Percentiles rank a stretch among this genome's conserved stretches.
Evolutionary conservation across 2,797 vertebrate genomes (phyloP).

Genomic region (Gallinago nigripennis): DNA sequence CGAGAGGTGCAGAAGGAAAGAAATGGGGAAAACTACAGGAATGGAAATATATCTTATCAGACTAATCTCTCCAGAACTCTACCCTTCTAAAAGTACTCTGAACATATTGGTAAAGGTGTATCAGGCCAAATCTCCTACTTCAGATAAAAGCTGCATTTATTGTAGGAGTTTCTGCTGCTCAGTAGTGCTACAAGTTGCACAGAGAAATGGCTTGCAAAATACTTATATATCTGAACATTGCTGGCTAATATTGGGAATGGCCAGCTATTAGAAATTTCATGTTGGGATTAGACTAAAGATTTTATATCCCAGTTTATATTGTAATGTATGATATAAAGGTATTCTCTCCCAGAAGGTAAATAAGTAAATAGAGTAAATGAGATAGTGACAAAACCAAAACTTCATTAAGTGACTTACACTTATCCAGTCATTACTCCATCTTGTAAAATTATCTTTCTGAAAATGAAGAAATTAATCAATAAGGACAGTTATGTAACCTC

Average conservation of each 20-base stretch:
- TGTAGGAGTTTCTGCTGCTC: not conserved
- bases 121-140: not conserved
- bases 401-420: rapidly evolving
- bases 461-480: not conserved
- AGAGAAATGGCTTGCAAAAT: not conserved
- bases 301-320: not conserved
- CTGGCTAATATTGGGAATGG: rapidly evolving
- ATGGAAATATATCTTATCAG: not conserved
- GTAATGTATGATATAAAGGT: not conserved
- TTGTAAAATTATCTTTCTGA: not conserved
- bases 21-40: not conserved
- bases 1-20: not conserved
- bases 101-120: not conserved
- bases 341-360: not conserved
- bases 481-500: not conserved
- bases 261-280: not conserved
- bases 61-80: not conserved
- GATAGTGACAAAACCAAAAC: not conserved
- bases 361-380: not conserved
- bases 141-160: not conserved
- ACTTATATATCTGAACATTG: rapidly evolving
- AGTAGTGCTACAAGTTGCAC: not conserved
- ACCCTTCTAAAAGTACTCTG: not conserved
- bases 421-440: not conserved
- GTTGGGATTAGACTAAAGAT: not conserved